Conservation (phyloP, 2,888 invertebrate genomes). For the Phaonia tiefii region DNA sequence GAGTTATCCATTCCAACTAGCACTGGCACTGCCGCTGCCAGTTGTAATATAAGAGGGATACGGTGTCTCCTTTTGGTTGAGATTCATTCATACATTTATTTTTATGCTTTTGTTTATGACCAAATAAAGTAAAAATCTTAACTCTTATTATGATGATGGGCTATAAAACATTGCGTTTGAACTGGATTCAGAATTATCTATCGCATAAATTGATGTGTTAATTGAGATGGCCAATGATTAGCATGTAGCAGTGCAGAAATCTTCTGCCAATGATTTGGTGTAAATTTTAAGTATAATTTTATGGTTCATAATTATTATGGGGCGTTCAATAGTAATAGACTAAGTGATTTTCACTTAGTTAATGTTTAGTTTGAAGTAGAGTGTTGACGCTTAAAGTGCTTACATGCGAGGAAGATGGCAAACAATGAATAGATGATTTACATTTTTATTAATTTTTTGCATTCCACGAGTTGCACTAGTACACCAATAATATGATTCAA, state of each 20-base stretch:
- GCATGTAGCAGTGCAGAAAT: neutral
- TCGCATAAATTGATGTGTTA: slow-evolving; percentile 20
- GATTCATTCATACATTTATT: slow-evolving; percentile 3
- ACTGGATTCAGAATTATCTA: neutral
- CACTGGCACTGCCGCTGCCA: neutral
- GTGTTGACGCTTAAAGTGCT: no score
- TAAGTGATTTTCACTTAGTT: slow-evolving; percentile 15
- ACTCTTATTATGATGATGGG: slow-evolving; percentile 32
- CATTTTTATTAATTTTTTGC: no score
- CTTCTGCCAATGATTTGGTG: slow-evolving; percentile 4
- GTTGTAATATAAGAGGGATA: neutral
- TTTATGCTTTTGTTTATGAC: slow-evolving; percentile 7
- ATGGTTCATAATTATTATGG: slow-evolving; percentile 27
- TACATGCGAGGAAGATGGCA: no score
- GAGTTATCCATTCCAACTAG: neutral
- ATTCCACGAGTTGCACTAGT: no score
- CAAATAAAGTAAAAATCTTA: slow-evolving; percentile 29
- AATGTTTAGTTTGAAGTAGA: no score
- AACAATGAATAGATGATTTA: no score
- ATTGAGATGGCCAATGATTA: slow-evolving; percentile 16
- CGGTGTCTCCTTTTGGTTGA: neutral
- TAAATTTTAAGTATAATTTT: slow-evolving; percentile 19
- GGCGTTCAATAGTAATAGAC: slow-evolving; percentile 17
- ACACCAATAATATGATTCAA: no score
- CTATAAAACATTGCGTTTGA: slow-evolving; percentile 11